phyloP scores from a whole-genome alignment of 2,797 vertebrate genomes.

The Neosilurus hyrtlii region DNA sequence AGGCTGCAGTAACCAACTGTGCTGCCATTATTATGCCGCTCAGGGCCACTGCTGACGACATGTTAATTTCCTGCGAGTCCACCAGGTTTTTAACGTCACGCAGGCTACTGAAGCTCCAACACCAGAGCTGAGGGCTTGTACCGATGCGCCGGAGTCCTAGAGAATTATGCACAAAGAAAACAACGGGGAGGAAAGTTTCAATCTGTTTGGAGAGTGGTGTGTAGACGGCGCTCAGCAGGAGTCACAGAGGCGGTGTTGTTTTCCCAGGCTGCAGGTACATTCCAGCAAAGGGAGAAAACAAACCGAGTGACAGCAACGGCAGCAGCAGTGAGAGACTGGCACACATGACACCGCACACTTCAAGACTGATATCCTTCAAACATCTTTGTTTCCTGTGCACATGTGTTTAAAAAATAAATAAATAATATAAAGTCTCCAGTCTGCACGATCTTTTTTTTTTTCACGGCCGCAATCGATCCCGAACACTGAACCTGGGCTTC shows the following conservation, averaged over 20 bases:
- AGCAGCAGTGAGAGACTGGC: constrained; percentile 23
- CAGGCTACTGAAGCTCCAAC: not conserved
- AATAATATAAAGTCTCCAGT: not conserved
- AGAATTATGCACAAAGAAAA: constrained; percentile 37
- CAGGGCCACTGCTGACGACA: constrained; percentile 33
- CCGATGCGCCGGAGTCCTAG: constrained; percentile 19
- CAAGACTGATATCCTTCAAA: constrained; percentile 24
- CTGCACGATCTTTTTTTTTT: not conserved
- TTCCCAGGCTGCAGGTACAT: constrained; percentile 54
- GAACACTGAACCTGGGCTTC: not conserved
- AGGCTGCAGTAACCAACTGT: constrained; percentile 41
- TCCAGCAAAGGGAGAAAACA: constrained; percentile 51
- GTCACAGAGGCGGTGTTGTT: constrained; percentile 53
- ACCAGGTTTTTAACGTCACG: not conserved
- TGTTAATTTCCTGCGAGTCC: constrained; percentile 41
- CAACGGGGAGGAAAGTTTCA: constrained; percentile 42
- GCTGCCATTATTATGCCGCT: constrained; percentile 50
- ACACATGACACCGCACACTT: constrained; percentile 5
- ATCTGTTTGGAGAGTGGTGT: constrained; percentile 32
- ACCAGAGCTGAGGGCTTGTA: not conserved
- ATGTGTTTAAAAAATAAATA: not conserved
- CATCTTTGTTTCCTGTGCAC: not conserved
- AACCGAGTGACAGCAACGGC: constrained; percentile 37
- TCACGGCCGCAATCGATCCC: not conserved
- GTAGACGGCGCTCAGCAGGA: constrained; percentile 39